A percentile compares a stretch with the other conserved stretches of the same genome.
phyloP scores from a whole-genome alignment of 2,113 vertebrate species.

The Carlito syrichta region DNA sequence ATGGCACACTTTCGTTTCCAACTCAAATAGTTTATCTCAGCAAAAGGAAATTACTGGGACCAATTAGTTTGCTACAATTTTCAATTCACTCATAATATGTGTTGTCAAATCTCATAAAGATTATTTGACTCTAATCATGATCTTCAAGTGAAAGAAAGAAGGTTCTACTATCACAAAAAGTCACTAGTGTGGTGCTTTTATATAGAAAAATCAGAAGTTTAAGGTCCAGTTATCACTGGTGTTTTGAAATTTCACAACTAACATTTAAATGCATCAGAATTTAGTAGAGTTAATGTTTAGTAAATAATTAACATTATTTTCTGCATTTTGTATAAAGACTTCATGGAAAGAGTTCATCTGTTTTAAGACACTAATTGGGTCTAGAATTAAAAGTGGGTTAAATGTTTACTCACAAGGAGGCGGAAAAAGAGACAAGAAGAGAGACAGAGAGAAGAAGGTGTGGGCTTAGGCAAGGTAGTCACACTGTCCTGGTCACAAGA shows the following conservation, averaged over 20 bases:
- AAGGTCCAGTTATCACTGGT: background rate
- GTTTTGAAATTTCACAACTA: background rate
- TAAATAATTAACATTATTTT: slow-evolving; percentile 1
- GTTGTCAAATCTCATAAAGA: background rate
- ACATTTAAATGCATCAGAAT: background rate
- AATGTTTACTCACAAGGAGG: background rate
- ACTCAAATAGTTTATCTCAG: background rate
- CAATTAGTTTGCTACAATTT: background rate
- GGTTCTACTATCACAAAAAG: background rate
- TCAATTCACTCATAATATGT: background rate
- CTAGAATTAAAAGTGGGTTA: background rate
- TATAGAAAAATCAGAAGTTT: background rate
- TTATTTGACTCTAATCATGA: background rate
- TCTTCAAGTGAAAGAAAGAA: background rate
- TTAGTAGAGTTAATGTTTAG: slow-evolving; percentile 5
- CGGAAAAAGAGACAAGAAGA: no score
- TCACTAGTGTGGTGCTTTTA: background rate
- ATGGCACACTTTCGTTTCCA: background rate
- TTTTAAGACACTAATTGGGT: background rate
- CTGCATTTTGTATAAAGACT: background rate
- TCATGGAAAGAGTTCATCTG: background rate
- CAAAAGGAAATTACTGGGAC: background rate
- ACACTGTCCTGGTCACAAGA: background rate
- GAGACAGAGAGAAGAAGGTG: background rate
- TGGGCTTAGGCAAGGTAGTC: background rate